Evolutionary conservation across 2,113 vertebrate genomes (phyloP).

Genomic region (Tenebrosternarchus preto): DNA sequence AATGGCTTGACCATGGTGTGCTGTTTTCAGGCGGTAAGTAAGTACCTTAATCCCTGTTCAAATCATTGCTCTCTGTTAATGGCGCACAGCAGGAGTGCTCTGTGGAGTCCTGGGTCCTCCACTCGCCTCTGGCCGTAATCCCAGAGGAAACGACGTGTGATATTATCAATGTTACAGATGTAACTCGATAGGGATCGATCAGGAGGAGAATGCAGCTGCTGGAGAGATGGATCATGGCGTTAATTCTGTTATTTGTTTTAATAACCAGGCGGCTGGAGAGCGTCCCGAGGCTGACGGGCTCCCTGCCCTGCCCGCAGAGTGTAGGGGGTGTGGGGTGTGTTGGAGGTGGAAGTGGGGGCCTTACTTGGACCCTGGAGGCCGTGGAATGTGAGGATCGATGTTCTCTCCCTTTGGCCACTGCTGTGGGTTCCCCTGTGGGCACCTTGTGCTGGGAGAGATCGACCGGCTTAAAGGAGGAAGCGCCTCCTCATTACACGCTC

Average conservation of each 20-base stretch:
- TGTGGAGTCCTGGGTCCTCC: too few species aligned
- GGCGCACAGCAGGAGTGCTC: neutral
- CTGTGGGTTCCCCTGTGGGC: constrained; percentile 10
- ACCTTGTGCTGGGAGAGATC: constrained; percentile 8
- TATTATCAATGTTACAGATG: constrained; percentile 73
- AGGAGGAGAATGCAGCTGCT: too few species aligned
- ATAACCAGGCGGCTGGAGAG: constrained; percentile 69
- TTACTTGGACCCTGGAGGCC: neutral
- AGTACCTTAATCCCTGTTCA: constrained; percentile 59
- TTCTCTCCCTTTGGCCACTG: constrained; percentile 24
- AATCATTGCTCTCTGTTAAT: constrained; percentile 56
- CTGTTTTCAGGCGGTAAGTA: constrained; percentile 56
- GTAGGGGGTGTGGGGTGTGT: too few species aligned
- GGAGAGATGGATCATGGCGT: constrained; percentile 69
- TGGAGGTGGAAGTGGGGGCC: too few species aligned
- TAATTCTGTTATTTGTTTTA: constrained; percentile 78
- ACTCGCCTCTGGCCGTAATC: neutral
- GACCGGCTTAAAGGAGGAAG: constrained; percentile 40
- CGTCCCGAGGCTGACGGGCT: constrained; percentile 30
- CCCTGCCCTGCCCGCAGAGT: too few species aligned
- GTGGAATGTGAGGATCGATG: constrained; percentile 30
- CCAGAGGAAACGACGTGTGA: constrained; percentile 61
- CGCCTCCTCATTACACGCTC: constrained; percentile 53
- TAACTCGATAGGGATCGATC: constrained; percentile 72
- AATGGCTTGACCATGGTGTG: constrained; percentile 36